phyloP scores from a whole-genome alignment of 2,888 invertebrate genomes.

The Gibbula magus region DNA sequence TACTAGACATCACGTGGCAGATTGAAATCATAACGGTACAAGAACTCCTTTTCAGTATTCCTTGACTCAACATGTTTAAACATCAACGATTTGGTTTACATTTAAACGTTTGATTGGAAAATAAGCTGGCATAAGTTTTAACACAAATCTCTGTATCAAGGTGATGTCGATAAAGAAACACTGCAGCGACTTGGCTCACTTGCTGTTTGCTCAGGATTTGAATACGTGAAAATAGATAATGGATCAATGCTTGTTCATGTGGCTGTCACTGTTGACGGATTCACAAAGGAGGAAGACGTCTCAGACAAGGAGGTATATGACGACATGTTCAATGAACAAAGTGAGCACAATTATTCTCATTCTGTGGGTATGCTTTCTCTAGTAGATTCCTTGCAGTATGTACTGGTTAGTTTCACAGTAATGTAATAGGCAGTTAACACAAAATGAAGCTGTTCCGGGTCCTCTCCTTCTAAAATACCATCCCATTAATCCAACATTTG shows the following conservation, averaged over 20 bases:
- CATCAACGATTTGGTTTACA: background rate
- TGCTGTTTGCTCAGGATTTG: conserved; percentile 30
- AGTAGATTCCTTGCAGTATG: no score
- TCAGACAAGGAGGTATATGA: background rate
- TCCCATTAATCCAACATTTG: no score
- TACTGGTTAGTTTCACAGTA: no score
- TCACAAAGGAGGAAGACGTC: background rate
- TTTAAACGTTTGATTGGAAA: background rate
- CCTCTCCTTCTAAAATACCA: no score
- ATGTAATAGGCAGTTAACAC: no score
- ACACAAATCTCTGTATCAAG: background rate
- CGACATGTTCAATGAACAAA: background rate
- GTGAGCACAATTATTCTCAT: no score
- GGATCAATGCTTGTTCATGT: background rate
- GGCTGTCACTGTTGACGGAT: background rate
- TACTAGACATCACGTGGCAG: background rate
- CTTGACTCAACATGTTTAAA: no score
- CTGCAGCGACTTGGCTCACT: background rate
- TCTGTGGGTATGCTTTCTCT: no score
- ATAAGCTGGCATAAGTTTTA: no score
- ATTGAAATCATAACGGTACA: background rate
- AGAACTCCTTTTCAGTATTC: no score
- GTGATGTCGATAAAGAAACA: background rate
- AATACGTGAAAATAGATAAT: background rate
- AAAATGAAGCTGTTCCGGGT: no score